Evolutionary conservation across 2,888 invertebrate genomes (phyloP), one percentile per base, ranked within the genome.

Genomic region (Mimas tiliae): DNA sequence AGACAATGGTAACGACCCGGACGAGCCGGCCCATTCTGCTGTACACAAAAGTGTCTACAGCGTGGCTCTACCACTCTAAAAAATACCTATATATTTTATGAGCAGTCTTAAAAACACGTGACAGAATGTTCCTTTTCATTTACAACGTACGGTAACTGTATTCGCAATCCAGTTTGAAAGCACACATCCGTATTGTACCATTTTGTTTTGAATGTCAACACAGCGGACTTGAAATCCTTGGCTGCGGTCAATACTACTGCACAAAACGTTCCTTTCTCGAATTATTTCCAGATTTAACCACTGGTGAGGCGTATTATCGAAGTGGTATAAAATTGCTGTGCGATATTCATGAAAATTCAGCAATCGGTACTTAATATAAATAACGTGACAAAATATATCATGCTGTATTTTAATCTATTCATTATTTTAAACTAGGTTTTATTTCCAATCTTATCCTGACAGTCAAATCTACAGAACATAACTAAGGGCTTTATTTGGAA

Each of bases 141-240:
- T 63, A 58, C 51, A 65, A 64, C 33, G 42, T 64, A 48, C 27
- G 51, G 34, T 65, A 58, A 65, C 65, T 21, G 65, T 65, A 65
- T 48, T 48, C 63, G 65, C 14, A 65, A 47, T 65, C 58, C 53
- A 65, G 69, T 70, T 67, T 68, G 68, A 33, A 63, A 58, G 16
- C 58, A 65, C 34, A 55, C 76, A 87, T 86, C 84, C 85, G 84
- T 82, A 85, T 87, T 65, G 78, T 70, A 73, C 69, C 70, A 72
- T 77, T 77, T 74, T 78, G 76, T 82, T 58, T 73, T 81, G 81
- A 87, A 87, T 87, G 86, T 83, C 85, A 86, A 69, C 72, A 65
- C 66, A 51, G 64, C 55, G 63, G 70, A 81, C 80, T 79, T 69
- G 82, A 75, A 79, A 82, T 74, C 89, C 89, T 89, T 89, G 89